Percentiles rank a stretch among this genome's conserved stretches.
phyloP scores from a whole-genome alignment of 2,113 vertebrate genomes.

The Anguilla japonica region DNA sequence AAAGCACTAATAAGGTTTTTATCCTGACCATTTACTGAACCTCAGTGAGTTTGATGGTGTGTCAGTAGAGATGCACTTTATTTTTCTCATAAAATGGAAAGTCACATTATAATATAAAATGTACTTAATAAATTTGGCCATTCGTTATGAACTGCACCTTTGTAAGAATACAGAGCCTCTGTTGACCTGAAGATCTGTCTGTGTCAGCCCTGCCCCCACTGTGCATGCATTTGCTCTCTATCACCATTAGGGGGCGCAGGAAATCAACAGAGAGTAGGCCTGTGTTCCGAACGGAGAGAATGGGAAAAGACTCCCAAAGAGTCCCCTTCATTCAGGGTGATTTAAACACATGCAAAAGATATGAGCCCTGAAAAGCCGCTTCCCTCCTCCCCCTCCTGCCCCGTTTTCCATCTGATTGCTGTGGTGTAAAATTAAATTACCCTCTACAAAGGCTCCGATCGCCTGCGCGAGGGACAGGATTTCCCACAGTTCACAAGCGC shows the following conservation, averaged over 20 bases:
- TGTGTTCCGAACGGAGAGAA: constrained; percentile 20
- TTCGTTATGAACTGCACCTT: background rate
- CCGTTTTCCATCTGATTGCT: constrained; percentile 41
- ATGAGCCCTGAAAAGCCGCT: constrained; percentile 46
- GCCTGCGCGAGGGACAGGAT: constrained; percentile 40
- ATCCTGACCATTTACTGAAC: background rate
- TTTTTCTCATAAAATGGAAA: background rate
- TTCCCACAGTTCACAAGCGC: constrained; percentile 47
- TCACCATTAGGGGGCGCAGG: constrained; percentile 40
- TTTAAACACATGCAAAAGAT: constrained; percentile 47
- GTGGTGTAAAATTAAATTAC: constrained; percentile 60
- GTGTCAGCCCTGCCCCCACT: too few relatives aligned
- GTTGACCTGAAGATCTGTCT: too few relatives aligned
- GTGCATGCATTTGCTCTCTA: background rate
- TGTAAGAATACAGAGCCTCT: background rate
- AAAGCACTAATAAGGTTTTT: background rate
- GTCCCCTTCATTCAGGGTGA: constrained; percentile 35
- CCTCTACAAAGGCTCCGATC: constrained; percentile 46
- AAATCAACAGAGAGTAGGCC: constrained; percentile 6
- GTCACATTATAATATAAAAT: background rate
- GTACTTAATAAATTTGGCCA: background rate
- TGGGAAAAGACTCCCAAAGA: constrained; percentile 21
- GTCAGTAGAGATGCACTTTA: background rate
- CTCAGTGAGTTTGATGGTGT: background rate
- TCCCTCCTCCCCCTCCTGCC: constrained; percentile 29